Base-by-base conservation (phyloP, 2,888 invertebrate genomes). In the Pharmacophagus antenor region DNA sequence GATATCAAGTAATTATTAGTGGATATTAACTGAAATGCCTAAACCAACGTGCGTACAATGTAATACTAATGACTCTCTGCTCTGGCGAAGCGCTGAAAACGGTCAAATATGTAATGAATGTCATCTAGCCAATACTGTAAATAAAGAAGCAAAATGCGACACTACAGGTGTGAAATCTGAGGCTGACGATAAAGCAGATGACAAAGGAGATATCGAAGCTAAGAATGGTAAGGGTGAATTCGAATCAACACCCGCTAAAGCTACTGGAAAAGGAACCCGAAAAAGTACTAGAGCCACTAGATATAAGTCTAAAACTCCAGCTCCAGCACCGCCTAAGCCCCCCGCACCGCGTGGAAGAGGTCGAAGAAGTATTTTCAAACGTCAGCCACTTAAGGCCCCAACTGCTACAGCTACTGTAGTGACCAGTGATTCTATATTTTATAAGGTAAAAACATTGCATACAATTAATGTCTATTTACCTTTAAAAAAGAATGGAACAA, bases 101-200 rank as follows among this genome's bases (percentile, higher is more conserved):
- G 95, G 95, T 0, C 94, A 95, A 76, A 92, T 96, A 64, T 97
- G 96, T 74, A 94, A 95, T 73, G 92, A 94, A 55, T 96, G 96
- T 76, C 92, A 94, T 63, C 92, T 93, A 51, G 62, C 92, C 1
- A 85, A 85, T 67, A 75, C 80, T 12, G 74, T 75, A 8, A 72
- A 70, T 49, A 84, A 82, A 64, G 85, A 87, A 41, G 65, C 71
- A 1, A 90, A 87, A 64, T 70, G 79, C 2, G 80, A 75, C 62
- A 65, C 68, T 60, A 69, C 63, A 20, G 68, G 70, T 17, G 65
- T 66, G 72, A 87, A 77, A 74, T 68, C 68, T 70, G 80, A 91
- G 74, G 71, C 65, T 58, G 81, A 83, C 51, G 82, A 79, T 15
- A 80, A 71, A 58, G 79, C 72, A 21, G 84, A 86, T 1, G 86